phyloP scores from a whole-genome alignment of 2,113 vertebrate genomes.

The Cercopithecus mona region DNA sequence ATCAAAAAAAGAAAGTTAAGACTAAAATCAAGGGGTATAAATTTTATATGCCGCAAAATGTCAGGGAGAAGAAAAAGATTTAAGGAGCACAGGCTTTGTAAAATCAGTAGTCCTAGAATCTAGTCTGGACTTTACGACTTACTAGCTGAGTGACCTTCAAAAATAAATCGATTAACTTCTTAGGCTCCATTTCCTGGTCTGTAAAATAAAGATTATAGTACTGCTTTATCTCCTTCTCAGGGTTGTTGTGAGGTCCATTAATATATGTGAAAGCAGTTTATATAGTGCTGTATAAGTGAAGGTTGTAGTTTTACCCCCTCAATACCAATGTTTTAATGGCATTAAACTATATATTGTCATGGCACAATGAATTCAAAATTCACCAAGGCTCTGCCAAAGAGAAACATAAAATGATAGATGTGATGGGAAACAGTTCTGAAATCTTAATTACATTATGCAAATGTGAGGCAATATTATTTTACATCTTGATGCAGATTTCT shows the following conservation, averaged over 20 bases:
- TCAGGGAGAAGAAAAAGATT: neutral
- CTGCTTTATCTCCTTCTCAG: neutral
- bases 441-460: constrained; percentile 75
- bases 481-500: constrained; percentile 51
- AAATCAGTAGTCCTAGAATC: neutral
- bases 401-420: constrained; percentile 64
- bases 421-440: constrained; percentile 48
- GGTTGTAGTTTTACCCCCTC: constrained; percentile 12
- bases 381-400: neutral
- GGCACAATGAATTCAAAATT: constrained; percentile 45
- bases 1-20: neutral
- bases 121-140: neutral
- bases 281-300: neutral
- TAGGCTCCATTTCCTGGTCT: constrained; percentile 8
- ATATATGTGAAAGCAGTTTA: neutral
- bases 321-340: constrained; percentile 32
- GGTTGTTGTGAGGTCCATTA: neutral
- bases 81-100: neutral
- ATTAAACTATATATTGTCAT: constrained; percentile 36
- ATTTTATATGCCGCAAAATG: neutral
- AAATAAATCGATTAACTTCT: constrained; percentile 25
- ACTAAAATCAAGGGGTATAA: neutral
- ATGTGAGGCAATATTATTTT: constrained; percentile 52
- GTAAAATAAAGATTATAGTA: constrained; percentile 35
- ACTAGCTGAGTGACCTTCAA: constrained; percentile 24